Conservation (phyloP, 2,113 vertebrate species). For the Pomatostomus ruficeps region DNA sequence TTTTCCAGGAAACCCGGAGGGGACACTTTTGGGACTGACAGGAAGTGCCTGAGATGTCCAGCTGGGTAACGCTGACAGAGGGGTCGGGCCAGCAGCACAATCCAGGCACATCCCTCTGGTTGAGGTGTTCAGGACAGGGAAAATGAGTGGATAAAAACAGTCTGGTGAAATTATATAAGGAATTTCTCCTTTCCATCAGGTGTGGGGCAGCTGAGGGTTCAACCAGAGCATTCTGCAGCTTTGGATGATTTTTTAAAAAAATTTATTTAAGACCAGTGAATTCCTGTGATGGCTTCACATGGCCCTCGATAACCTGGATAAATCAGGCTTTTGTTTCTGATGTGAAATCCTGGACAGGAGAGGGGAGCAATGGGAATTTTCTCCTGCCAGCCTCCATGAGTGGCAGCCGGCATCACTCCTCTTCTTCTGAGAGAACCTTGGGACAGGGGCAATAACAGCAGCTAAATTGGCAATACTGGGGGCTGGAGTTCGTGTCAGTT, state of each 20-base stretch:
- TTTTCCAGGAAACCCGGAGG: neutral
- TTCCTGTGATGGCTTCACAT: neutral
- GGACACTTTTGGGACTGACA: neutral
- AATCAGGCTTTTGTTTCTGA: neutral
- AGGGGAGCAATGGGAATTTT: neutral
- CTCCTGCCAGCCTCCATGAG: neutral
- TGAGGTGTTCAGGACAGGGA: neutral
- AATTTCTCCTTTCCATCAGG: neutral
- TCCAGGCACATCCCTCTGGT: neutral
- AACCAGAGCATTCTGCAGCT: neutral
- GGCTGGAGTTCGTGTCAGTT: neutral
- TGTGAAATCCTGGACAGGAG: neutral
- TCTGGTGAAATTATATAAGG: rapidly evolving
- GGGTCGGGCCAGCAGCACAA: neutral
- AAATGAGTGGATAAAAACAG: neutral
- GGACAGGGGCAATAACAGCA: neutral
- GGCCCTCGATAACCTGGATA: neutral
- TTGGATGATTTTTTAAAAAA: too few relatives aligned
- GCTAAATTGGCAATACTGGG: neutral
- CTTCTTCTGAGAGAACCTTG: neutral
- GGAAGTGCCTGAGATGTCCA: neutral
- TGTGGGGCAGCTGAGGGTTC: neutral
- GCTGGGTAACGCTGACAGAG: neutral
- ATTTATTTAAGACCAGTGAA: neutral
- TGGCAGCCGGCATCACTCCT: neutral